Conservation (phyloP, 1,140 invertebrate genomes). For the Leptinotarsa lineolata region DNA sequence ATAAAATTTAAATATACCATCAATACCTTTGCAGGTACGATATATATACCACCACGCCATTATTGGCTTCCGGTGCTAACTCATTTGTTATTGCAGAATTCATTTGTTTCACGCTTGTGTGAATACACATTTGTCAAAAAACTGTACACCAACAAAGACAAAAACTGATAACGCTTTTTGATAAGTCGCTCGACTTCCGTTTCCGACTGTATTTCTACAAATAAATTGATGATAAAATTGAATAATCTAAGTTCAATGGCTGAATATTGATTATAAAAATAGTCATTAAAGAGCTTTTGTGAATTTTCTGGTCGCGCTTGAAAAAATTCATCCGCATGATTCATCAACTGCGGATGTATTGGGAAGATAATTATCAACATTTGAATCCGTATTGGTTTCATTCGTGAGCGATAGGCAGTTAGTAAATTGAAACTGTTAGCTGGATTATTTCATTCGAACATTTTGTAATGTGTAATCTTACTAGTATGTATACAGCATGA, state of each 20-base stretch:
- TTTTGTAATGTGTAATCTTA: too few relatives aligned
- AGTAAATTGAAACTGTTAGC: background rate
- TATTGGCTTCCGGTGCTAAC: slow-evolving; percentile 49
- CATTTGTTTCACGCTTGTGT: slow-evolving; percentile 53
- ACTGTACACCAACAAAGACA: slow-evolving; percentile 40
- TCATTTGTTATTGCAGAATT: slow-evolving; percentile 52
- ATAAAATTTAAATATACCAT: slow-evolving; percentile 40
- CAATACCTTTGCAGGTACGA: slow-evolving; percentile 39
- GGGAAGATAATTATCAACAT: slow-evolving; percentile 13
- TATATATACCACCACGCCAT: slow-evolving; percentile 42
- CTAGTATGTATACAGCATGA: too few relatives aligned
- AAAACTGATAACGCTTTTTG: slow-evolving; percentile 39
- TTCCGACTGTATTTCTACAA: slow-evolving; percentile 46
- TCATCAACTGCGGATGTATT: slow-evolving; percentile 1
- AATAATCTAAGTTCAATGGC: slow-evolving; percentile 48
- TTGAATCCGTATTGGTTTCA: background rate
- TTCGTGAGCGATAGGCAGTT: background rate
- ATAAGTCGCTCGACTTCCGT: slow-evolving; percentile 43
- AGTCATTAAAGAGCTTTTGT: slow-evolving; percentile 30
- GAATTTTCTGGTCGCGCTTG: slow-evolving; percentile 25
- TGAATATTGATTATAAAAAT: slow-evolving; percentile 34
- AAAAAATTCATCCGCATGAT: slow-evolving; percentile 10
- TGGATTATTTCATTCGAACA: too few relatives aligned
- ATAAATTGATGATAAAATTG: slow-evolving; percentile 41
- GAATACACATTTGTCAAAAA: slow-evolving; percentile 47